Evolutionary conservation across 2,888 invertebrate species (phyloP).

Genomic region (Caenorhabditis sp.): DNA sequence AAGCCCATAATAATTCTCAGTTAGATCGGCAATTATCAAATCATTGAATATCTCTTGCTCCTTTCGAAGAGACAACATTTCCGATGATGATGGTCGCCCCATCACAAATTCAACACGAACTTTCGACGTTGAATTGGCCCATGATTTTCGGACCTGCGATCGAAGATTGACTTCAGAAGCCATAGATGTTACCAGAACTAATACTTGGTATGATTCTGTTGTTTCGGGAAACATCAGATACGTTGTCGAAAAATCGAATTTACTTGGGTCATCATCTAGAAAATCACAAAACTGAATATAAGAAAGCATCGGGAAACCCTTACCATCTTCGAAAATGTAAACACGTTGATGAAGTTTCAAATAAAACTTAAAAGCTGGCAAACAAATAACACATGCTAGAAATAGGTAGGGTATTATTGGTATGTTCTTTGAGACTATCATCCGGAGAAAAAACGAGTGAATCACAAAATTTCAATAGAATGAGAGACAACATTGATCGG

Average conservation of each 20-base stretch:
- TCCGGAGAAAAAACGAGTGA: no score
- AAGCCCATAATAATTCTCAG: constrained; percentile 49
- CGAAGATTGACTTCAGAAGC: constrained; percentile 32
- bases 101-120: constrained; percentile 46
- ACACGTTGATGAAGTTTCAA: neutral
- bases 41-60: constrained; percentile 36
- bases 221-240: neutral
- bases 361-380: constrained; percentile 4
- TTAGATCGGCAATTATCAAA: constrained; percentile 37
- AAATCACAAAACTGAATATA: neutral
- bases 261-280: constrained; percentile 27
- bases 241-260: constrained; percentile 23
- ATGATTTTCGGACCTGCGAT: constrained; percentile 35
- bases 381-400: constrained; percentile 17
- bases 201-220: neutral
- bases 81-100: constrained; percentile 18
- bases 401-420: constrained; percentile 29
- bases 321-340: neutral
- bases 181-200: constrained; percentile 31
- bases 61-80: neutral
- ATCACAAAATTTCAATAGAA: neutral
- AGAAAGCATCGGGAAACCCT: neutral
- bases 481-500: neutral
- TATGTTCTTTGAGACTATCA: neutral
- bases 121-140: constrained; percentile 28